Conservation (phyloP, 2,113 vertebrate genomes). For the Perca fluviatilis region DNA sequence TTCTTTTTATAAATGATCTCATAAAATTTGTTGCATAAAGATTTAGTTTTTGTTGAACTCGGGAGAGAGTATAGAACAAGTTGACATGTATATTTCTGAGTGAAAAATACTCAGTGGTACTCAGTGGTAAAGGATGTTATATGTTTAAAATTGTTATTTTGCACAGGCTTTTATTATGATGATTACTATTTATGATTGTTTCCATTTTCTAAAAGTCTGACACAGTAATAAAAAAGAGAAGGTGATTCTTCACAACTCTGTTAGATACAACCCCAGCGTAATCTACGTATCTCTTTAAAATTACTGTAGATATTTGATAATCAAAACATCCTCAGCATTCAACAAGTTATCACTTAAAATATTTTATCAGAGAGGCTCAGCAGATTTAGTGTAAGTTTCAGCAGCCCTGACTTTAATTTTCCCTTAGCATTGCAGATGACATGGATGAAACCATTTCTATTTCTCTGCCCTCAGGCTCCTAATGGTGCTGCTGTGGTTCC, state of each 20-base stretch:
- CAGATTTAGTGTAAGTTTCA: slow-evolving; percentile 54
- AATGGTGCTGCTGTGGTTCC: slow-evolving; percentile 69
- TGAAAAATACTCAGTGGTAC: neutral
- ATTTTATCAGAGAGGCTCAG: slow-evolving; percentile 48
- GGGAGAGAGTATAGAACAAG: neutral
- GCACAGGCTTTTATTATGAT: neutral
- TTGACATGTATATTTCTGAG: neutral
- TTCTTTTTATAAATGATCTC: neutral
- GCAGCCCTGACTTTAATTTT: slow-evolving; percentile 55
- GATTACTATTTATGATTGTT: too few species aligned
- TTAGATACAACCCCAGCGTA: neutral
- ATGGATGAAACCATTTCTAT: slow-evolving; percentile 70
- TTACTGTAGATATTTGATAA: neutral
- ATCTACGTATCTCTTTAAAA: neutral
- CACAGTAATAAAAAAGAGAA: slow-evolving; percentile 15
- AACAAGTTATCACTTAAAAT: slow-evolving; percentile 52
- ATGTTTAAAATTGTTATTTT: neutral
- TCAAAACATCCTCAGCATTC: neutral
- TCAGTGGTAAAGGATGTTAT: neutral
- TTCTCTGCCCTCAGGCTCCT: slow-evolving; percentile 74
- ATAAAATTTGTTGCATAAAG: neutral
- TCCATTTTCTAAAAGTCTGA: slow-evolving; percentile 9
- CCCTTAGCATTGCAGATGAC: slow-evolving; percentile 62
- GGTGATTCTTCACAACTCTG: slow-evolving; percentile 7
- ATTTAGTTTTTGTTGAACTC: neutral